phyloP scores from a whole-genome alignment of 2,888 invertebrate species.

The Melanostoma scalare region DNA sequence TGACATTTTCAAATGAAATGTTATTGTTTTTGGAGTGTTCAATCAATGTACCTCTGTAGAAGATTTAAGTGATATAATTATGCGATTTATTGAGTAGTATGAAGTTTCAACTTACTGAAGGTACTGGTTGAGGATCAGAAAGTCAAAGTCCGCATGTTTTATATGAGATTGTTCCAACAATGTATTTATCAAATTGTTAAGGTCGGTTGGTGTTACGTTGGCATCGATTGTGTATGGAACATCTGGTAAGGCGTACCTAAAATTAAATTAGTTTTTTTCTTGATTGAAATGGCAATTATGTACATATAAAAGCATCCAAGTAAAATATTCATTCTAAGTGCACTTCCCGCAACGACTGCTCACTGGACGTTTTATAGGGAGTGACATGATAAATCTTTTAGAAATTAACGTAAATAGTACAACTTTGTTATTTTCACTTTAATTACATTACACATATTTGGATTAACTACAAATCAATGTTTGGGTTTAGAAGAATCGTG shows the following conservation, averaged over 20 bases:
- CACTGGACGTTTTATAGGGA: too few relatives aligned
- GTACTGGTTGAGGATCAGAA: slow-evolving; percentile 92
- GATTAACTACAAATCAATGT: too few relatives aligned
- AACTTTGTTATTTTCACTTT: too few relatives aligned
- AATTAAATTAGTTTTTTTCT: slow-evolving; percentile 2
- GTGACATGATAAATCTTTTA: too few relatives aligned
- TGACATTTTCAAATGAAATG: slow-evolving; percentile 90
- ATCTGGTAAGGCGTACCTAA: slow-evolving; percentile 93
- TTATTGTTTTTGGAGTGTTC: slow-evolving; percentile 90
- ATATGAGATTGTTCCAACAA: slow-evolving; percentile 82
- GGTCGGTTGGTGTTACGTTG: slow-evolving; percentile 86
- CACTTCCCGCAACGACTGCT: too few relatives aligned
- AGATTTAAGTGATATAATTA: neutral
- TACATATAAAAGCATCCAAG: neutral
- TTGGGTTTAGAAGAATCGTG: too few relatives aligned
- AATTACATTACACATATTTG: too few relatives aligned
- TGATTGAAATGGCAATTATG: neutral
- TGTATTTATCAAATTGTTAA: slow-evolving; percentile 91
- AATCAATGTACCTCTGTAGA: slow-evolving; percentile 36
- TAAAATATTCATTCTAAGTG: too few relatives aligned
- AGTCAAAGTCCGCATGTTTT: slow-evolving; percentile 89
- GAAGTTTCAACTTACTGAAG: slow-evolving; percentile 84
- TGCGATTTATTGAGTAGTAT: too few relatives aligned
- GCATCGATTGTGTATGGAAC: slow-evolving; percentile 92
- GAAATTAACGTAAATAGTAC: too few relatives aligned